A percentile compares a stretch with the other conserved stretches of the same genome.
These are phyloP conservation scores for Pristionchus japonicus DNA, from an alignment of 2,888 invertebrate genomes.

Conservation along the genomic window DNA sequence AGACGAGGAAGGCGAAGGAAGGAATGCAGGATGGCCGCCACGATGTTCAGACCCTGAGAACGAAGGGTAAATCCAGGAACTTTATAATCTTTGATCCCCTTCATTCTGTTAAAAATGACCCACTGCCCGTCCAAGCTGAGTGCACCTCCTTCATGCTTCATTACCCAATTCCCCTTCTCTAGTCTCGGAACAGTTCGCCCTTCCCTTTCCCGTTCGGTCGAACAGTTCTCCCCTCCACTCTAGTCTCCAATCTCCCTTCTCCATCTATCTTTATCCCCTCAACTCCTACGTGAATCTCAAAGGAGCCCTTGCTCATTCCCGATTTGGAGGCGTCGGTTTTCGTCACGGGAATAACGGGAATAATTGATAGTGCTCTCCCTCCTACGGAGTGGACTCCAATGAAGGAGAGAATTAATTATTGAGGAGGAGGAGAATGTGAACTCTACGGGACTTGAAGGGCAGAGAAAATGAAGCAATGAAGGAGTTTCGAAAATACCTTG, in stretches of 20 bases:
- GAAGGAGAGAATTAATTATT: background rate
- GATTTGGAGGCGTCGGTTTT: background rate
- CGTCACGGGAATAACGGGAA: background rate
- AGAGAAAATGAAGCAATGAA: background rate
- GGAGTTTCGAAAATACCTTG: slow-evolving; percentile 53
- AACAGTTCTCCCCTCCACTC: background rate
- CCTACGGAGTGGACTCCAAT: background rate
- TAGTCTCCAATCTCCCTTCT: background rate
- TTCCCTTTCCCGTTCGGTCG: background rate
- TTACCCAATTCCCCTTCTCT: background rate
- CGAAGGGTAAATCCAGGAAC: too few species aligned
- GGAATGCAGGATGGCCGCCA: slow-evolving; percentile 83
- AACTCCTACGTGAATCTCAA: background rate
- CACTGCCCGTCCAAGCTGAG: too few species aligned
- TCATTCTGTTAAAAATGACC: too few species aligned
- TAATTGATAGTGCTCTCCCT: background rate
- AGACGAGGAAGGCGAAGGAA: slow-evolving; percentile 87
- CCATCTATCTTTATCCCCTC: background rate
- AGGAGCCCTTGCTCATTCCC: background rate
- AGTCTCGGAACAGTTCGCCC: background rate
- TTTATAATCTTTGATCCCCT: too few species aligned
- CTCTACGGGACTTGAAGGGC: background rate
- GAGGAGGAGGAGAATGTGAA: background rate
- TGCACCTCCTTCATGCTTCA: background rate
- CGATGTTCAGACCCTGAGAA: slow-evolving; percentile 75